These are phyloP conservation scores for Aphelocoma californica DNA, from an alignment of 2,797 vertebrate genomes.

Conservation along the genomic window DNA sequence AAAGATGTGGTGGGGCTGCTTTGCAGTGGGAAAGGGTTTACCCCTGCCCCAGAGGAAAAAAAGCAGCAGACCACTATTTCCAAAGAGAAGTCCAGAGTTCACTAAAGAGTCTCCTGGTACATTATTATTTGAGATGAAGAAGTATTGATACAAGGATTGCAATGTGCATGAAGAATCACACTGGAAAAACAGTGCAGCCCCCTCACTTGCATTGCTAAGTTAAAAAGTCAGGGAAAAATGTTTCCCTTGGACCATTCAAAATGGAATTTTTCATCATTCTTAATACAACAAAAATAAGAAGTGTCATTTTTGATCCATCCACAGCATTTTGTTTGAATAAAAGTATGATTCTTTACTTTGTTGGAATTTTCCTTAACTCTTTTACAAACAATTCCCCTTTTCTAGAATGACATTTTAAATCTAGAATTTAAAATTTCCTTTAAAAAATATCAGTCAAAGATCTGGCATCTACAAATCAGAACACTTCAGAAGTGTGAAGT, in stretches of 20 bases:
- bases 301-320: background rate
- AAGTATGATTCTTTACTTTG: background rate
- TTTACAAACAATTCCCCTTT: background rate
- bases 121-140: background rate
- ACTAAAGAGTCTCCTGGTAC: background rate
- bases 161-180: background rate
- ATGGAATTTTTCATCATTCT: background rate
- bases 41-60: background rate
- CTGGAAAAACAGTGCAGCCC: background rate
- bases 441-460: slow-evolving; percentile 5
- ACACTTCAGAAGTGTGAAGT: slow-evolving; percentile 4
- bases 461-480: slow-evolving; percentile 39
- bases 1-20: background rate
- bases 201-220: rapidly evolving
- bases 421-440: background rate
- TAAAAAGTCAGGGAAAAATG: background rate
- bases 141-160: background rate
- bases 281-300: background rate
- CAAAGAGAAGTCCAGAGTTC: background rate
- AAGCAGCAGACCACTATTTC: background rate
- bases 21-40: background rate
- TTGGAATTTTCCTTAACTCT: background rate
- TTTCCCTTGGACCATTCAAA: background rate
- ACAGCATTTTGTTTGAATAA: background rate
- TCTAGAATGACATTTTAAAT: background rate